A percentile compares a stretch with the other conserved stretches of the same genome.
Evolutionary conservation across 1,140 invertebrate genomes (phyloP).

Genomic region (Drosophila kikkawai): DNA sequence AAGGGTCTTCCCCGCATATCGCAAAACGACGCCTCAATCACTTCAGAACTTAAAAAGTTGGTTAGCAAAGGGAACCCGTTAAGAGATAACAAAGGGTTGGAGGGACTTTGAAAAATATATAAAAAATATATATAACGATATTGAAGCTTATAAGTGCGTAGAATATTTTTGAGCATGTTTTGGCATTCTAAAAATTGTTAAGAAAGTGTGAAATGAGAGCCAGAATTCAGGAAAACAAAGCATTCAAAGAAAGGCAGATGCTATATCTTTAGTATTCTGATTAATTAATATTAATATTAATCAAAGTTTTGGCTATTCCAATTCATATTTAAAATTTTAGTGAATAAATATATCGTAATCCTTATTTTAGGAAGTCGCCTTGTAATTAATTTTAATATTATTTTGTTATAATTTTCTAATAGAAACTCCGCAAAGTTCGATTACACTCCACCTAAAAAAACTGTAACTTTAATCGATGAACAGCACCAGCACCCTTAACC

Average conservation of each 20-base stretch:
- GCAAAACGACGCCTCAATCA: constrained; percentile 20
- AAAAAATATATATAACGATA: too few relatives aligned
- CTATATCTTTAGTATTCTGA: too few relatives aligned
- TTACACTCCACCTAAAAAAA: background rate
- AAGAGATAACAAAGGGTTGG: background rate
- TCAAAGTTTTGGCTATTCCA: too few relatives aligned
- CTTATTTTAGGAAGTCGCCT: too few relatives aligned
- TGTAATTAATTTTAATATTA: background rate
- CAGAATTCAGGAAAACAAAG: too few relatives aligned
- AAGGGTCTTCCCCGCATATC: constrained; percentile 15
- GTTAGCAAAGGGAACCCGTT: background rate
- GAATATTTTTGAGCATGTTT: background rate
- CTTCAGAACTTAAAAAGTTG: constrained; percentile 4
- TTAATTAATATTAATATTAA: too few relatives aligned
- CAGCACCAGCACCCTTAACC: constrained; percentile 30
- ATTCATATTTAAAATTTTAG: too few relatives aligned
- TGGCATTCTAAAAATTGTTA: background rate
- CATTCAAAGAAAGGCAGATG: too few relatives aligned
- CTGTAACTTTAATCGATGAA: constrained; percentile 6
- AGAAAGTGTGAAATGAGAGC: too few relatives aligned
- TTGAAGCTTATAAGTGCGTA: background rate
- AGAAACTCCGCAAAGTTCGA: background rate
- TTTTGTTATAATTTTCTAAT: background rate
- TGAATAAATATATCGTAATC: too few relatives aligned
- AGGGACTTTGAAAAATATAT: background rate